Percentiles rank a stretch among this genome's conserved stretches.
Conservation (phyloP, 1,140 invertebrate genomes). For the Solenopsis invicta region DNA sequence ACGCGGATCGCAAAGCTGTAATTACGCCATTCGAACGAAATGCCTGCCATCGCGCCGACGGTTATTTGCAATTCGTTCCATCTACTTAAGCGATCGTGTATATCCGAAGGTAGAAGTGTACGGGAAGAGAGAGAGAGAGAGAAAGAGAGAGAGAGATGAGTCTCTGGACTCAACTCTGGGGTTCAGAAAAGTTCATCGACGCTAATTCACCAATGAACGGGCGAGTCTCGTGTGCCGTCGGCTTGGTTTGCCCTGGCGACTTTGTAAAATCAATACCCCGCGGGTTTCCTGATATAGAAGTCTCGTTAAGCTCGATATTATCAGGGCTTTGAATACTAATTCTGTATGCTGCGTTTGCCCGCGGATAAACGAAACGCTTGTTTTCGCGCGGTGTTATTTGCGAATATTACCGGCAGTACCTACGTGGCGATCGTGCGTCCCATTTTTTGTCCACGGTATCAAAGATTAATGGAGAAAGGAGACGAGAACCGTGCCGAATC, state of each 20-base stretch:
- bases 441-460: conserved; percentile 51
- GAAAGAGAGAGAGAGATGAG: not conserved
- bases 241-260: conserved; percentile 38
- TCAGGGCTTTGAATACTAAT: conserved; percentile 60
- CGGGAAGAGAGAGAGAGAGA: not conserved
- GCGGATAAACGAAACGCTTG: conserved; percentile 52
- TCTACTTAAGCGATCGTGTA: conserved; percentile 57
- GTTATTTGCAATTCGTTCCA: conserved; percentile 63
- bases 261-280: conserved; percentile 62
- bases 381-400: conserved; percentile 45
- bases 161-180: not conserved
- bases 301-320: conserved; percentile 61
- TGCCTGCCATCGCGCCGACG: conserved; percentile 20
- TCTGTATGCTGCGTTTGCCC: not conserved
- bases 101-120: not conserved
- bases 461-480: conserved; percentile 58
- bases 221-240: conserved; percentile 43
- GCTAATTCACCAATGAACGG: conserved; percentile 56
- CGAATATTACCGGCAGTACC: conserved; percentile 5
- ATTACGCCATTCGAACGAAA: conserved; percentile 47
- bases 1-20: conserved; percentile 36
- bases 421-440: conserved; percentile 36
- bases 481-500: conserved; percentile 59
- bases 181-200: conserved; percentile 51
- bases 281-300: conserved; percentile 60